Evolutionary conservation across 2,797 vertebrate species (phyloP).

Genomic region (Eulemur albifrons): DNA sequence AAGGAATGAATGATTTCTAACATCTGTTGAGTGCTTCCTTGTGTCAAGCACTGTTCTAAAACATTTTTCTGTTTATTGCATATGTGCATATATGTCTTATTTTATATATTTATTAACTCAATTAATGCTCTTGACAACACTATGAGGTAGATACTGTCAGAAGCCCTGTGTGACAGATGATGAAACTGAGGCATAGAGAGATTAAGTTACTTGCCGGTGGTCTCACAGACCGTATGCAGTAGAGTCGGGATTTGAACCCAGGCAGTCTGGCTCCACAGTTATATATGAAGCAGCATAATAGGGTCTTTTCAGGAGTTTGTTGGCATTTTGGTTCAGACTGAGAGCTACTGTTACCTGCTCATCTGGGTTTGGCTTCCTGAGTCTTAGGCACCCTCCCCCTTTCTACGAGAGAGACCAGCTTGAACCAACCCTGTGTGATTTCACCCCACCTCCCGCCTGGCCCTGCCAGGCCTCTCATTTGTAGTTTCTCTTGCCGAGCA

Average conservation of each 20-base stretch:
- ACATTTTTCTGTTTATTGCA: not conserved
- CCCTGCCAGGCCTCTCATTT: slow-evolving; percentile 76
- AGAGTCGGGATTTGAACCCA: not conserved
- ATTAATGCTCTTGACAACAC: not conserved
- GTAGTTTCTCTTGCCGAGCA: slow-evolving; percentile 83
- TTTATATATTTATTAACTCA: not conserved
- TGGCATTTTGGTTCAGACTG: not conserved
- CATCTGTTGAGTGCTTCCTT: not conserved
- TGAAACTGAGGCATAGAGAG: not conserved
- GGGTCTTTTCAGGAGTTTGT: not conserved
- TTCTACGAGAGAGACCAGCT: not conserved
- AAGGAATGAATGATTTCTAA: not conserved
- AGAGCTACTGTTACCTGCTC: not conserved
- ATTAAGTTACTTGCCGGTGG: not conserved
- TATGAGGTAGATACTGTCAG: not conserved
- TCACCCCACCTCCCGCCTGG: not conserved
- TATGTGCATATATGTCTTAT: not conserved
- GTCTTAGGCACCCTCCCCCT: not conserved
- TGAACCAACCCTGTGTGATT: not conserved
- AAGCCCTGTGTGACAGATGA: not conserved
- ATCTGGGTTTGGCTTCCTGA: not conserved
- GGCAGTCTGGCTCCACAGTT: not conserved
- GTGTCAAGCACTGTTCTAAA: not conserved
- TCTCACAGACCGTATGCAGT: not conserved
- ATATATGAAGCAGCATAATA: not conserved